A percentile compares a stretch with the other conserved stretches of the same genome.
Evolutionary conservation across 2,797 vertebrate species (phyloP).

Genomic region (Tragelaphus oryx): DNA sequence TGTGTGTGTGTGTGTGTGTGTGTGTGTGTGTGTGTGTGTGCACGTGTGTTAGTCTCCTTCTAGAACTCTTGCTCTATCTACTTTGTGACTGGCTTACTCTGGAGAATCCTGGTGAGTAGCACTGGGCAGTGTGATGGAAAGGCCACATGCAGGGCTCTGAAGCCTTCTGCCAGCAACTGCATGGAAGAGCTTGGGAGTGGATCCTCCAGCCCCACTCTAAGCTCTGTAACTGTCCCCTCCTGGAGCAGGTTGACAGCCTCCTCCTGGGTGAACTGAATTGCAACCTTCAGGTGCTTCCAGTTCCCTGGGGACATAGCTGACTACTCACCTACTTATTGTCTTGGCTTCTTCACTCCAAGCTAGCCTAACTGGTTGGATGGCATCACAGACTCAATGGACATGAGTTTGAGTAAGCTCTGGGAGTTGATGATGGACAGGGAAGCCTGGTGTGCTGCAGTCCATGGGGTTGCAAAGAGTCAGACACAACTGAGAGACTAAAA

Average conservation of each 20-base stretch:
- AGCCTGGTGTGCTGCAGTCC: background rate
- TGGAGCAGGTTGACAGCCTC: background rate
- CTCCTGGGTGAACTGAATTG: background rate
- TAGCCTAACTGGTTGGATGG: background rate
- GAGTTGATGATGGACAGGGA: background rate
- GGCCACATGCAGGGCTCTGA: background rate
- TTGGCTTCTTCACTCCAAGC: background rate
- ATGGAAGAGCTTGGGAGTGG: background rate
- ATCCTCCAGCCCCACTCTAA: background rate
- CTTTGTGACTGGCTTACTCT: background rate
- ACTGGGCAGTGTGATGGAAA: background rate
- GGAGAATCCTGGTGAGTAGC: background rate
- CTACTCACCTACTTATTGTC: background rate
- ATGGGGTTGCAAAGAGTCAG: background rate
- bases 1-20: too few relatives aligned
- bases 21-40: too few relatives aligned
- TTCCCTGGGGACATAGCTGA: background rate
- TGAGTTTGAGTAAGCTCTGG: background rate
- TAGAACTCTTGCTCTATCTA: background rate
- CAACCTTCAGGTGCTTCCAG: background rate
- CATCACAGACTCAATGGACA: background rate
- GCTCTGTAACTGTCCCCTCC: background rate
- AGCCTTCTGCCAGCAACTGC: background rate
- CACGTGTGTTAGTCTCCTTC: background rate
- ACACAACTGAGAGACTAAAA: background rate